A percentile compares a stretch with the other conserved stretches of the same genome.
Conservation (phyloP, 1,140 invertebrate species). For the Caenorhabditis latens region DNA sequence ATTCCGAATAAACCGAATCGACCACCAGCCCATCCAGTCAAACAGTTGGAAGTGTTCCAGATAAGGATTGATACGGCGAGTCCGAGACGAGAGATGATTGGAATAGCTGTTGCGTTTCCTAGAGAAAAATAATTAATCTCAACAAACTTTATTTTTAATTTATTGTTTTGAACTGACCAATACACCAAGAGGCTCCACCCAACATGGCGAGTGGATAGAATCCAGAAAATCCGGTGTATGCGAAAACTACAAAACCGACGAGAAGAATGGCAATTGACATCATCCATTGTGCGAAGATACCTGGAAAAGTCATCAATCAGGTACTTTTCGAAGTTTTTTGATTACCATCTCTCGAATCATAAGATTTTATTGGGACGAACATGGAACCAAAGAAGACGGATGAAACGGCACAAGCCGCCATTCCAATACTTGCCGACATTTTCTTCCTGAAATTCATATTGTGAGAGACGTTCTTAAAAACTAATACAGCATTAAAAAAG, state of each 20-base stretch:
- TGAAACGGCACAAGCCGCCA: conserved; percentile 67
- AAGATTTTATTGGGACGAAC: conserved; percentile 67
- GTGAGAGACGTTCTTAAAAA: too few relatives aligned
- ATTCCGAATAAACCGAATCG: conserved; percentile 79
- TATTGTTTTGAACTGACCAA: conserved; percentile 57
- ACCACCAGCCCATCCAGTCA: conserved; percentile 78
- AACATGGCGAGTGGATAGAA: conserved; percentile 71
- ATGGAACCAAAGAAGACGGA: conserved; percentile 68
- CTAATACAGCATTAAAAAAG: not conserved
- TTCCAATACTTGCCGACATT: conserved; percentile 56
- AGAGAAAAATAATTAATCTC: not conserved
- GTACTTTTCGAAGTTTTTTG: not conserved
- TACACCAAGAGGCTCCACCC: conserved; percentile 70
- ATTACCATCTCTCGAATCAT: conserved; percentile 67
- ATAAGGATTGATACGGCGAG: conserved; percentile 79
- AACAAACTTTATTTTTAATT: too few relatives aligned
- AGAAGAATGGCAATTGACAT: conserved; percentile 67
- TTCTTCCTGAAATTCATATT: not conserved
- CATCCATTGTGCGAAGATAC: conserved; percentile 68
- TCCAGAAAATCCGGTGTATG: conserved; percentile 59
- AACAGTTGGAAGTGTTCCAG: conserved; percentile 78
- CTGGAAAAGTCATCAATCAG: not conserved
- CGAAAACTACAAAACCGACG: conserved; percentile 66
- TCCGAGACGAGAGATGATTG: conserved; percentile 79
- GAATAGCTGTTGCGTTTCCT: conserved; percentile 79